Percentiles rank a stretch among this genome's conserved stretches.
These are phyloP conservation scores for Phalanger gymnotis DNA, from an alignment of 2,797 vertebrate species.

Conservation along the genomic window DNA sequence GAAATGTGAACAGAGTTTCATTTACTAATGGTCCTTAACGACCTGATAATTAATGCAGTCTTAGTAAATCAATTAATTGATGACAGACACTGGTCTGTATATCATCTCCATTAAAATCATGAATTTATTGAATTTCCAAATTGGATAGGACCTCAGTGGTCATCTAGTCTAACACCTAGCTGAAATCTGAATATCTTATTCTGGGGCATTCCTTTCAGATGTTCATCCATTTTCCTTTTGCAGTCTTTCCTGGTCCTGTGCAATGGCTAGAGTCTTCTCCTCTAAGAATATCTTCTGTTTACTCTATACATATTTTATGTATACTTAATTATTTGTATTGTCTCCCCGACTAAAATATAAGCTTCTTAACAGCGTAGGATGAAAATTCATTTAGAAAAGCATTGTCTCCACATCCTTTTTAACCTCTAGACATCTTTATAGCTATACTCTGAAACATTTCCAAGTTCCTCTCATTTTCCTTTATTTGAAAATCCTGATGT, in stretches of 20 bases:
- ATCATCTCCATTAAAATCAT: neutral
- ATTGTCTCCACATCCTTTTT: neutral
- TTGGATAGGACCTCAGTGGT: neutral
- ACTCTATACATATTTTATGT: too few relatives aligned
- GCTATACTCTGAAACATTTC: neutral
- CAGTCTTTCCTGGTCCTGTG: too few relatives aligned
- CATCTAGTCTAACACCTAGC: neutral
- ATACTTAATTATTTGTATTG: too few relatives aligned
- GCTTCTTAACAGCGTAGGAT: neutral
- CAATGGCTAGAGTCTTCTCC: too few relatives aligned
- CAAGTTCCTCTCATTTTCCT: neutral
- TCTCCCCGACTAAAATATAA: too few relatives aligned
- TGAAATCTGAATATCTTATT: neutral
- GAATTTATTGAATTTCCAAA: neutral
- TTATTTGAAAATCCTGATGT: constrained; percentile 23
- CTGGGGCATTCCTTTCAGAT: neutral
- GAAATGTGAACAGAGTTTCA: constrained; percentile 17
- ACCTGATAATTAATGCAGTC: constrained; percentile 16
- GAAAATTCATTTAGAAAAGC: constrained; percentile 9
- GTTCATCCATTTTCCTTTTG: neutral
- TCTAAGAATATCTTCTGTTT: too few relatives aligned
- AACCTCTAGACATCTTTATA: constrained; percentile 27
- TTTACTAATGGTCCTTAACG: constrained; percentile 12
- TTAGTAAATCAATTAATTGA: constrained; percentile 19
- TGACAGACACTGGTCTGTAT: neutral